These are phyloP conservation scores for Procambarus clarkii DNA, from an alignment of 1,140 invertebrate genomes.

Conservation along the genomic window DNA sequence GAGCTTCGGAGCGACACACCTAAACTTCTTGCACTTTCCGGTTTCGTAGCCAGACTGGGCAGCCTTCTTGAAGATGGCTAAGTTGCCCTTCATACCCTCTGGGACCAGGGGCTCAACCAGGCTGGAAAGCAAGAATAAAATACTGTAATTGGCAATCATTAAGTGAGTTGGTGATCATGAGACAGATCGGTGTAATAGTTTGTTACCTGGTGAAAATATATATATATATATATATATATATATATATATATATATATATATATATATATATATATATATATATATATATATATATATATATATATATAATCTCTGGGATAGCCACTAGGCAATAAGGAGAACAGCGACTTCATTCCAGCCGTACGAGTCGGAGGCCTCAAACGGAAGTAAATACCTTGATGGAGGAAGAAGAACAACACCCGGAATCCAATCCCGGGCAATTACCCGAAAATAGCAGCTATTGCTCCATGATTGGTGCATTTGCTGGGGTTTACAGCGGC, in stretches of 20 bases:
- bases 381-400: background rate
- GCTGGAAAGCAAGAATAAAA: conserved; percentile 35
- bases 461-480: background rate
- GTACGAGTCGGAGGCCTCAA: background rate
- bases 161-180: background rate
- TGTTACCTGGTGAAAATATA: too few species aligned
- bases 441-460: background rate
- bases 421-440: background rate
- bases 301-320: too few species aligned
- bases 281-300: too few species aligned
- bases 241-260: too few species aligned
- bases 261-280: too few species aligned
- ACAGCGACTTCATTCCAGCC: background rate
- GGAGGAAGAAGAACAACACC: background rate
- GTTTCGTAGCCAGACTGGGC: conserved; percentile 57
- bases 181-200: background rate
- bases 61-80: conserved; percentile 64
- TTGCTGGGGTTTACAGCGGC: background rate
- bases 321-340: too few species aligned
- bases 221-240: too few species aligned
- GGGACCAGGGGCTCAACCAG: conserved; percentile 55
- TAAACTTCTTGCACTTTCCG: conserved; percentile 62
- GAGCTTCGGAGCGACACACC: conserved; percentile 54
- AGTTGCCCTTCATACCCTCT: conserved; percentile 61
- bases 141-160: background rate